phyloP scores from a whole-genome alignment of 2,797 vertebrate species.

The Hybognathus amarus region DNA sequence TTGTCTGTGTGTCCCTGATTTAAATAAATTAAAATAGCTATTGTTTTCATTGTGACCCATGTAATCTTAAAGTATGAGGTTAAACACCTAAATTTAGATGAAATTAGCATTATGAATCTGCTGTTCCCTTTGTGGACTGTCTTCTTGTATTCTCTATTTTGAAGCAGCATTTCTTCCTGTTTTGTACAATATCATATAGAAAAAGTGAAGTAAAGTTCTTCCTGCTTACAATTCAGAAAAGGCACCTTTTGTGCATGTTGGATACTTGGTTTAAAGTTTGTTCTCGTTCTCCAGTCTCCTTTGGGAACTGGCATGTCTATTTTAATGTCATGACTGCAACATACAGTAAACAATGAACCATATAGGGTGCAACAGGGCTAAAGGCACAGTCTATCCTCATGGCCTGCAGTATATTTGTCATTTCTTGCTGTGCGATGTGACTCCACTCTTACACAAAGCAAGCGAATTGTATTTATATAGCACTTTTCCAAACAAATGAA shows the following conservation, averaged over 20 bases:
- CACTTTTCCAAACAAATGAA: no score
- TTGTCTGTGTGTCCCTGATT: no score
- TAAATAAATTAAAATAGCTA: no score
- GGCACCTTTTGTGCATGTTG: background rate
- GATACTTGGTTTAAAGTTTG: background rate
- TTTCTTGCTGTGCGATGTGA: no score
- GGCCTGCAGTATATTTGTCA: no score
- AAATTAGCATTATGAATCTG: no score
- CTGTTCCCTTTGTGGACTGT: no score
- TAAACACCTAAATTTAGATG: background rate
- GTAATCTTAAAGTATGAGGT: background rate
- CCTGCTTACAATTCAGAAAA: background rate
- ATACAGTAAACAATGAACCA: background rate
- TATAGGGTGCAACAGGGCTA: no score
- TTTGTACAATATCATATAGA: slow-evolving; percentile 13
- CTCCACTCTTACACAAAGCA: no score
- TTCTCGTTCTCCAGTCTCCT: background rate
- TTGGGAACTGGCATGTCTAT: background rate
- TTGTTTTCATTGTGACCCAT: no score
- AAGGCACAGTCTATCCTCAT: no score
- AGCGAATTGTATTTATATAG: no score
- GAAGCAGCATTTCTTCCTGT: slow-evolving; percentile 20
- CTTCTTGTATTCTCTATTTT: background rate
- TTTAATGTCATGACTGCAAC: background rate
- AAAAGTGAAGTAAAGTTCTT: slow-evolving; percentile 23